phyloP scores from a whole-genome alignment of 1,140 invertebrate genomes.

The Pseudomyrmex dendroicus region DNA sequence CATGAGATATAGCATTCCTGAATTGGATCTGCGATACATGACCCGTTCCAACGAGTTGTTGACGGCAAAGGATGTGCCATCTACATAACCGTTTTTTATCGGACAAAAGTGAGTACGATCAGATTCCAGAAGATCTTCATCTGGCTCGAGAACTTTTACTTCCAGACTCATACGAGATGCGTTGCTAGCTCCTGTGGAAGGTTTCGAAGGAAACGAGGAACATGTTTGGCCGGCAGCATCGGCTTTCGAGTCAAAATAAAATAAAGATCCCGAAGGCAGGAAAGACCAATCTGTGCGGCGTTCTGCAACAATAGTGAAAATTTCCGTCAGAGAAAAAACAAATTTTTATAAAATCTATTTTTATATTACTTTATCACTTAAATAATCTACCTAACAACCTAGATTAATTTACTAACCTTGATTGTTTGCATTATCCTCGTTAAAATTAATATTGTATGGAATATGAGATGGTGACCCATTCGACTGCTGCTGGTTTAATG shows the following conservation, averaged over 20 bases:
- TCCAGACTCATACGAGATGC: slow-evolving; percentile 76
- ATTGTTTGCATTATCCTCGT: too few species aligned
- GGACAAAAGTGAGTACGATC: slow-evolving; percentile 91
- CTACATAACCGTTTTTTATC: slow-evolving; percentile 87
- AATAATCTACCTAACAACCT: too few species aligned
- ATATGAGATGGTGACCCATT: slow-evolving; percentile 79
- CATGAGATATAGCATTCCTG: slow-evolving; percentile 82
- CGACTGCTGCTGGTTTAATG: slow-evolving; percentile 76
- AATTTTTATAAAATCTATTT: too few species aligned
- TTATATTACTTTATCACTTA: too few species aligned
- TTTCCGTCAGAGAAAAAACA: too few species aligned
- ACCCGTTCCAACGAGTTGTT: slow-evolving; percentile 87
- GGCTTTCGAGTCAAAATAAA: too few species aligned
- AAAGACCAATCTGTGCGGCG: too few species aligned
- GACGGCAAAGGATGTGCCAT: slow-evolving; percentile 89
- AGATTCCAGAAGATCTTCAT: slow-evolving; percentile 90
- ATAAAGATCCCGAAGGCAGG: too few species aligned
- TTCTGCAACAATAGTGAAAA: too few species aligned
- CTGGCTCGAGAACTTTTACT: slow-evolving; percentile 81
- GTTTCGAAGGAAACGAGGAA: slow-evolving; percentile 77
- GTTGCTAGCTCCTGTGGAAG: slow-evolving; percentile 76
- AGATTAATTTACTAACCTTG: too few species aligned
- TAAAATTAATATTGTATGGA: slow-evolving; percentile 76
- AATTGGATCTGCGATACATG: slow-evolving; percentile 83
- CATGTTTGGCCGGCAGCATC: slow-evolving; percentile 3